Evolutionary conservation across 2,888 invertebrate genomes (phyloP).

Genomic region (Pantelozetes paolii): DNA sequence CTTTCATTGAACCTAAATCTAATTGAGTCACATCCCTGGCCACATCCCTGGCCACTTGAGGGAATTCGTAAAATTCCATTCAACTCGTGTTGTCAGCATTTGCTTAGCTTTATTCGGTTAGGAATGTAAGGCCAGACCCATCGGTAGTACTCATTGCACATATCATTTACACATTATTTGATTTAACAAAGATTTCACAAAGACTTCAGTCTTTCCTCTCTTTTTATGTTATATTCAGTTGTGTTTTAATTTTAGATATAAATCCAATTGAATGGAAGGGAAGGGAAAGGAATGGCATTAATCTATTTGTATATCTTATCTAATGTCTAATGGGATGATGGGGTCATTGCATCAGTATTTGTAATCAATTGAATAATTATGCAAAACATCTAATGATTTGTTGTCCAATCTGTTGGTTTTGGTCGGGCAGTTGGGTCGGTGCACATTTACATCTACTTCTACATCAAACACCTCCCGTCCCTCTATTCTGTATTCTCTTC

Average conservation of each 20-base stretch:
- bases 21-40: constrained; percentile 5
- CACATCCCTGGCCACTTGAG: too few relatives aligned
- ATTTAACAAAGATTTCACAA: too few relatives aligned
- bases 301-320: too few relatives aligned
- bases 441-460: background rate
- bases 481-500: constrained; percentile 24
- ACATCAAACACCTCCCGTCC: constrained; percentile 31
- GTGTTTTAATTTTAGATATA: too few relatives aligned
- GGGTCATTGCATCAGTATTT: constrained; percentile 20
- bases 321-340: background rate
- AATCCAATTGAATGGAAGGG: too few relatives aligned
- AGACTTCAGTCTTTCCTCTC: too few relatives aligned
- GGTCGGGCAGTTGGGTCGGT: background rate
- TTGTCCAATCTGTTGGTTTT: constrained; percentile 27
- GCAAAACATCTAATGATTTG: constrained; percentile 27
- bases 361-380: constrained; percentile 8
- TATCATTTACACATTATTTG: too few relatives aligned
- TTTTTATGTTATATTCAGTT: too few relatives aligned
- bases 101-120: background rate
- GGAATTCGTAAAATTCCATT: background rate
- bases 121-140: background rate
- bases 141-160: too few relatives aligned
- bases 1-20: constrained; percentile 8
- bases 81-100: background rate
- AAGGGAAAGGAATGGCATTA: too few relatives aligned